Evolutionary conservation across 2,113 vertebrate genomes (phyloP).

Genomic region (Toxotes chatareus): DNA sequence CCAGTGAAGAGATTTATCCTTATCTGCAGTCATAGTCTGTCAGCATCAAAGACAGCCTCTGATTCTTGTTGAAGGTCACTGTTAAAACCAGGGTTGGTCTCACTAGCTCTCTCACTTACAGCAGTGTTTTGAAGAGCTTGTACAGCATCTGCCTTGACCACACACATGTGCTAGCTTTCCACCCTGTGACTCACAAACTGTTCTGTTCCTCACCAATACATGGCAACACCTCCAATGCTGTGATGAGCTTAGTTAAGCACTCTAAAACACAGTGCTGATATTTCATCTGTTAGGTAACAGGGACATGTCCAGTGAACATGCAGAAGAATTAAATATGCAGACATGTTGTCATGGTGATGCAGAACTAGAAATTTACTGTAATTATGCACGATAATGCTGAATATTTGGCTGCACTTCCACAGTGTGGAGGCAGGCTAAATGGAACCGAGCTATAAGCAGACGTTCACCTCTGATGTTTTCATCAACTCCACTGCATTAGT

Average conservation of each 20-base stretch:
- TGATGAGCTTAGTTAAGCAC: slow-evolving; percentile 10
- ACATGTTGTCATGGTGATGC: slow-evolving; percentile 58
- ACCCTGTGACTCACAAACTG: slow-evolving; percentile 13
- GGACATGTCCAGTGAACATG: slow-evolving; percentile 25
- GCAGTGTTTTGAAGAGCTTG: slow-evolving; percentile 43
- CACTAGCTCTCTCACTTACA: slow-evolving; percentile 29
- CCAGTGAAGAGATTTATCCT: slow-evolving; percentile 47
- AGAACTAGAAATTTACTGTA: slow-evolving; percentile 36
- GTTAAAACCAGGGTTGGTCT: slow-evolving; percentile 44
- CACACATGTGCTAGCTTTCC: slow-evolving; percentile 9
- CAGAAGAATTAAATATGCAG: slow-evolving; percentile 41
- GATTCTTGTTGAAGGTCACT: slow-evolving; percentile 57
- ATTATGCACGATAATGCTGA: slow-evolving; percentile 30
- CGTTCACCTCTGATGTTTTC: slow-evolving; percentile 11
- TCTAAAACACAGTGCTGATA: slow-evolving; percentile 30
- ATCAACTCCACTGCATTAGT: not conserved
- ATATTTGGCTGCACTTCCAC: slow-evolving; percentile 27
- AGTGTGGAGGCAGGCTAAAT: slow-evolving; percentile 1
- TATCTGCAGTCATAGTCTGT: slow-evolving; percentile 46
- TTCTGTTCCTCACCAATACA: slow-evolving; percentile 13
- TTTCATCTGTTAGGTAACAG: slow-evolving; percentile 43
- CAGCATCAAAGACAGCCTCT: slow-evolving; percentile 45
- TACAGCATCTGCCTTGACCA: slow-evolving; percentile 15
- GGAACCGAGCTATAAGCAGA: not conserved
- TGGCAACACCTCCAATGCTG: not conserved